phyloP scores from a whole-genome alignment of 2,888 invertebrate genomes.

The Ennomos fuscantarius region DNA sequence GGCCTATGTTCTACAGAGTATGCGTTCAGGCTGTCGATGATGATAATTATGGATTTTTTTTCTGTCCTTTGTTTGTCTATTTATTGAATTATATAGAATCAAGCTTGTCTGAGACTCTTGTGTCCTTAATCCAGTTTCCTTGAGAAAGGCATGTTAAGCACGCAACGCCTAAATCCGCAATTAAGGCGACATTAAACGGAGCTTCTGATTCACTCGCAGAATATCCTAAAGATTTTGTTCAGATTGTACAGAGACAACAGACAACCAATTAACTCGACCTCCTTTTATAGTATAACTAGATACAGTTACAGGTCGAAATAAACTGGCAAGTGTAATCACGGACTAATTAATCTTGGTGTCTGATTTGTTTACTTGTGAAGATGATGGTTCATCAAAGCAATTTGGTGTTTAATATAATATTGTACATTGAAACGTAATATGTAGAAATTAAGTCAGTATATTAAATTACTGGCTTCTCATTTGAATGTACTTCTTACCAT shows the following conservation, averaged over 20 bases:
- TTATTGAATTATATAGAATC: constrained; percentile 1
- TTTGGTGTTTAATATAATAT: constrained; percentile 38
- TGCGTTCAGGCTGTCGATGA: too few relatives aligned
- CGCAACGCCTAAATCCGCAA: constrained; percentile 27
- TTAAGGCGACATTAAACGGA: constrained; percentile 22
- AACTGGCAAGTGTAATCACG: constrained; percentile 1
- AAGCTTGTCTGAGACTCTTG: constrained; percentile 4
- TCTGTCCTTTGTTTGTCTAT: too few relatives aligned
- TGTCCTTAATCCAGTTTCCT: constrained; percentile 15
- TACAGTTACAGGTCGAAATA: constrained; percentile 9
- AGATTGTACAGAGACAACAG: constrained; percentile 36
- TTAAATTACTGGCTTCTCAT: constrained; percentile 35
- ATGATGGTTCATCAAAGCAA: constrained; percentile 15
- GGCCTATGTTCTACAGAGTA: too few relatives aligned
- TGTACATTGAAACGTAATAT: constrained; percentile 61
- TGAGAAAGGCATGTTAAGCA: constrained; percentile 26
- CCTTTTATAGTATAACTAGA: constrained; percentile 3
- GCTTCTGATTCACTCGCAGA: constrained; percentile 20
- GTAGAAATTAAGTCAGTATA: constrained; percentile 44
- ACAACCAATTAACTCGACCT: constrained; percentile 36
- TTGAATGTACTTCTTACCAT: too few relatives aligned
- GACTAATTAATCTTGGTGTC: constrained; percentile 11
- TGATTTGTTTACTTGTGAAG: not conserved
- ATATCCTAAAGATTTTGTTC: constrained; percentile 33
- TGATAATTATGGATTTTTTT: too few relatives aligned